Evolutionary conservation across 1,140 invertebrate species (phyloP).

Genomic region (Battus philenor): DNA sequence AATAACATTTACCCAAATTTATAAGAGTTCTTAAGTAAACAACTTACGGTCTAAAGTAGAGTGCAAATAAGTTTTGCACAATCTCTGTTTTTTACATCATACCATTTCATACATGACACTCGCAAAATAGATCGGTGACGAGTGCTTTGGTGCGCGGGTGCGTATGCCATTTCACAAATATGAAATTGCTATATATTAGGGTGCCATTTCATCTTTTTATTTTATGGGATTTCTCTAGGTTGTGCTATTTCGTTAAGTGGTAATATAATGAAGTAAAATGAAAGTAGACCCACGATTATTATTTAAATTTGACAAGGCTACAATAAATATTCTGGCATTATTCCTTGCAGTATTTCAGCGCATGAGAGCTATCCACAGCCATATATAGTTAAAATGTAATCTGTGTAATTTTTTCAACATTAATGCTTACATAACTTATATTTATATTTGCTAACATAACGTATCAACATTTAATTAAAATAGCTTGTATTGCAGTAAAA

Average conservation of each 20-base stretch:
- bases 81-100: slow-evolving; percentile 42
- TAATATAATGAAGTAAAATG: slow-evolving; percentile 18
- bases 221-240: slow-evolving; percentile 47
- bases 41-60: slow-evolving; percentile 25
- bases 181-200: slow-evolving; percentile 68
- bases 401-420: no score
- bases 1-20: slow-evolving; percentile 15
- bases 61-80: slow-evolving; percentile 1
- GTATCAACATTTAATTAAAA: no score
- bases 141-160: slow-evolving; percentile 37
- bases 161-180: slow-evolving; percentile 67
- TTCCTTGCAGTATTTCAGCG: no score
- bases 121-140: slow-evolving; percentile 70
- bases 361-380: no score
- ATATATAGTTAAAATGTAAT: no score
- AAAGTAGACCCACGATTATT: no score
- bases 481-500: no score
- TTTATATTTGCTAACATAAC: no score
- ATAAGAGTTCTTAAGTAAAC: slow-evolving; percentile 17
- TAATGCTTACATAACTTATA: no score
- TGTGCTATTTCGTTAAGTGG: slow-evolving; percentile 17
- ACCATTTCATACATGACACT: slow-evolving; percentile 70
- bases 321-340: no score
- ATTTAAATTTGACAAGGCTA: no score
- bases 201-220: slow-evolving; percentile 43